Evolutionary conservation across 1,140 invertebrate species (phyloP).

Genomic region (Aphis craccivora): DNA sequence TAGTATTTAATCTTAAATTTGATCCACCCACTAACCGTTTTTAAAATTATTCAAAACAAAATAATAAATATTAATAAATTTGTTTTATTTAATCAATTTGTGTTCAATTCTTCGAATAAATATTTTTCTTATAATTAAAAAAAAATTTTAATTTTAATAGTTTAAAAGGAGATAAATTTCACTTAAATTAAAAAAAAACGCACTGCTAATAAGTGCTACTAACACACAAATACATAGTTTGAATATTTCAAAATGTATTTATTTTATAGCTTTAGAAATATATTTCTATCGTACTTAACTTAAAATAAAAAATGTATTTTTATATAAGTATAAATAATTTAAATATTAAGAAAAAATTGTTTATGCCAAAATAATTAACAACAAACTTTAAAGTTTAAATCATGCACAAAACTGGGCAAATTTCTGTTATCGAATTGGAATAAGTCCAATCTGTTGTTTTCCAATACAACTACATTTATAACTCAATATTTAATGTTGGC

Average conservation of each 20-base stretch:
- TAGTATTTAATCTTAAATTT: no score
- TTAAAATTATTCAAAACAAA: no score
- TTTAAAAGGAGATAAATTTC: no score
- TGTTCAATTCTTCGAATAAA: no score
- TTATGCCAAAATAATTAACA: conserved; percentile 10
- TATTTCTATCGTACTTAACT: not conserved
- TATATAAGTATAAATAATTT: not conserved
- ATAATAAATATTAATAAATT: no score
- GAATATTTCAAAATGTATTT: not conserved
- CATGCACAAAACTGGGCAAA: not conserved
- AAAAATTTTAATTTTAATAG: no score
- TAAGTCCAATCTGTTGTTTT: conserved; percentile 21
- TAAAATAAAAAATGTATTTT: not conserved
- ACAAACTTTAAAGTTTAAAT: not conserved
- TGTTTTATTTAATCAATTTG: no score
- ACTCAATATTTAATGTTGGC: not conserved
- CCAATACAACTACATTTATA: not conserved
- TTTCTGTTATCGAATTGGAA: conserved; percentile 20
- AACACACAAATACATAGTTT: not conserved
- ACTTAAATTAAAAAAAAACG: no score
- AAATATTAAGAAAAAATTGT: not conserved
- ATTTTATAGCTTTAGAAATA: not conserved
- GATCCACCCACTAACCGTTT: no score
- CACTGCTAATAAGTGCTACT: no score
- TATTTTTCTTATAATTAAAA: no score